phyloP scores from a whole-genome alignment of 2,113 vertebrate genomes.

The Crotalus tigris region DNA sequence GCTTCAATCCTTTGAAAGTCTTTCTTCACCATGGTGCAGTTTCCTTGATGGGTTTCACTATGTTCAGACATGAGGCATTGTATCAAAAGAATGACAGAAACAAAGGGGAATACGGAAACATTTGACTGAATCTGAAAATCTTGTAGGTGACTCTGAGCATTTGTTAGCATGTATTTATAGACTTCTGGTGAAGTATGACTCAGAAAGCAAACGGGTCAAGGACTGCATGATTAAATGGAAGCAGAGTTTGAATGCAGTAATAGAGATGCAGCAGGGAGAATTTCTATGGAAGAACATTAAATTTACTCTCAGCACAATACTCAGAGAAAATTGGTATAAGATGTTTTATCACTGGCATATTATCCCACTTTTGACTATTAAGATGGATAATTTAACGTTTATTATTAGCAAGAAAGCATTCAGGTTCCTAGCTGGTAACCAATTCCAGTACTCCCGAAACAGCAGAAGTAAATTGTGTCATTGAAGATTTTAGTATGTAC shows the following conservation, averaged over 20 bases:
- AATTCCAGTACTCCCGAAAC: background rate
- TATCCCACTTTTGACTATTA: background rate
- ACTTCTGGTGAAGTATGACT: background rate
- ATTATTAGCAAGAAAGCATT: background rate
- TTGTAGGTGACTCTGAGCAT: background rate
- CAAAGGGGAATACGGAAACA: background rate
- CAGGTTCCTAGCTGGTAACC: background rate
- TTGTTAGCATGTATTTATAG: background rate
- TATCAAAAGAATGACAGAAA: background rate
- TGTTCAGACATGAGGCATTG: background rate
- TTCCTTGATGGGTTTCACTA: background rate
- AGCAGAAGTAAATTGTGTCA: background rate
- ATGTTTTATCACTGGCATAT: background rate
- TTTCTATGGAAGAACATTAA: background rate
- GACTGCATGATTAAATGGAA: background rate
- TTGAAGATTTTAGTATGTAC: background rate
- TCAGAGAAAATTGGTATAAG: background rate
- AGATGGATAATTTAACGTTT: background rate
- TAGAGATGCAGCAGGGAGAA: background rate
- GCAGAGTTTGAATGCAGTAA: background rate
- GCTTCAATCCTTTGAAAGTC: background rate
- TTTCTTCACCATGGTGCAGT: background rate
- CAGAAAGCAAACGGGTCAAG: background rate
- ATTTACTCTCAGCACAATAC: background rate
- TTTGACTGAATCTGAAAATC: background rate